Base-by-base conservation (phyloP, 2,113 vertebrate species). In the Chaenogobius annularis region DNA sequence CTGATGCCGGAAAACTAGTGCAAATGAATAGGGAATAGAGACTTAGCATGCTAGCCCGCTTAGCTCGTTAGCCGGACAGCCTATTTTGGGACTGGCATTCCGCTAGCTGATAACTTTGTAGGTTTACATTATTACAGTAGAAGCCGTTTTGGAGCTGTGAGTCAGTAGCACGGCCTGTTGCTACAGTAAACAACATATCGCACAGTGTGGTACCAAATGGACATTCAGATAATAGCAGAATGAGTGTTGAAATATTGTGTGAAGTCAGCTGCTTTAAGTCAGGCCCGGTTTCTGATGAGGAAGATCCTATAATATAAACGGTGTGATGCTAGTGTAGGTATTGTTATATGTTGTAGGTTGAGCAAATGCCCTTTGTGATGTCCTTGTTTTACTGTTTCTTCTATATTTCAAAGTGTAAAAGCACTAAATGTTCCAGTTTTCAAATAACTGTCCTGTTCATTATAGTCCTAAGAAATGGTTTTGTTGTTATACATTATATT, bases 71-170 rank as follows among this genome's bases (percentile, higher is more conserved):
- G 87, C 84, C 82, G 78, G 74, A 68, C 84, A 77, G 85, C 87
- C 88, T 90, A 89, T 90, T 91, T 87, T 85, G 73, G 86, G 89
- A 85, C 71, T 88, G 89, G 86, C 80, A 89, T 89, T 87, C 74
- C 70, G 82, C 70, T 84, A 82, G 78, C 79, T 75, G 54, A 79
- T 81, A 77, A 79, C 84, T 73, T 76, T 52, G 77, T 73, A 71
- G 69, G 17, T 26, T 66, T 78, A 59, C 20, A 72, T 64, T 35
- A 4, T 63, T 47, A 46, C 47, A 50, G n/a, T 8, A 46, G 62
- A 48, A 31, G 68, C 14, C 3, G 70, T 15, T 23, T 31, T 59
- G 56, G 22, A 40, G 35, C 9, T 19, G 7, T 40, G 8, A n/a
- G 9, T 7, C 35, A 0, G 17, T n/a, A 35, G 7, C 61, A n/a